A percentile compares a stretch with the other conserved stretches of the same genome.
These are phyloP conservation scores for Chelon auratus DNA, from an alignment of 2,797 vertebrate species.

Conservation along the genomic window DNA sequence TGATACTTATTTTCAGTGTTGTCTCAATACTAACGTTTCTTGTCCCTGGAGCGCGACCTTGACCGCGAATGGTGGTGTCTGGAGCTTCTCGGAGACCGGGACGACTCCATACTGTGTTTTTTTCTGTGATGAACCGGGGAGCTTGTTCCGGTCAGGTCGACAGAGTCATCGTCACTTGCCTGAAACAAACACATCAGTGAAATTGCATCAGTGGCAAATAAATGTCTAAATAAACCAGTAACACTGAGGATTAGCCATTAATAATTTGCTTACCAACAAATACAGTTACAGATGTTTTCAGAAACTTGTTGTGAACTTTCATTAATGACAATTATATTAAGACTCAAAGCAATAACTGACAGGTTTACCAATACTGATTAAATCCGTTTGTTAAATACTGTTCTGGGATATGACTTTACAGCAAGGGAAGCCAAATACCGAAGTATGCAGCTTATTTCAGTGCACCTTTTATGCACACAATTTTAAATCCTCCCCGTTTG, in stretches of 20 bases:
- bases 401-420: not conserved
- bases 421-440: not conserved
- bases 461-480: no score
- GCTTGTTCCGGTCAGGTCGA: conserved; percentile 84
- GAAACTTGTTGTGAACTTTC: not conserved
- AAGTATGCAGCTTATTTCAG: not conserved
- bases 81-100: conserved; percentile 90
- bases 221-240: not conserved
- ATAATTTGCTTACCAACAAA: no score
- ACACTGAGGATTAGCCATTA: no score
- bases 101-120: conserved; percentile 89
- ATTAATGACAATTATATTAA: not conserved
- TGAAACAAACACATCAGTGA: conserved; percentile 61
- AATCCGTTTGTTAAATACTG: not conserved
- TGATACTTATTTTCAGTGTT: not conserved
- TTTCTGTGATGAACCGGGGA: conserved; percentile 89
- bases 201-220: not conserved
- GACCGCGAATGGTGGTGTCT: conserved; percentile 95
- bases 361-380: not conserved
- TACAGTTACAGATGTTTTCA: no score
- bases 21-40: conserved; percentile 85
- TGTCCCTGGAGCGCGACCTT: conserved; percentile 90
- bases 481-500: no score
- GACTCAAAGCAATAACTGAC: not conserved
- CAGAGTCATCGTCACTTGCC: conserved; percentile 91